phyloP scores from a whole-genome alignment of 2,888 invertebrate genomes.

The Urechis unicinctus region DNA sequence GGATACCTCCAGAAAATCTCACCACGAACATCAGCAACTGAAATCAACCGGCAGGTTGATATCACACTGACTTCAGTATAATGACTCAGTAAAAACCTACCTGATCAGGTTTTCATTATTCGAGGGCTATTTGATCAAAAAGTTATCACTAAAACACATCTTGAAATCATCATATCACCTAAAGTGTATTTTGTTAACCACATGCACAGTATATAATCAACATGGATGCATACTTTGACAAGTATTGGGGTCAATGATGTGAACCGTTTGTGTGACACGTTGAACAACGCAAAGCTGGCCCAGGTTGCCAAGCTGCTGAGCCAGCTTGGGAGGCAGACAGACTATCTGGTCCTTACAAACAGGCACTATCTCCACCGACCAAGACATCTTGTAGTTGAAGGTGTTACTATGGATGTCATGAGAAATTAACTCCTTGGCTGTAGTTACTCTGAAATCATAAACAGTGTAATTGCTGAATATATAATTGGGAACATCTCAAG shows the following conservation, averaged over 20 bases:
- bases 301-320: conserved; percentile 80
- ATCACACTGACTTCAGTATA: no score
- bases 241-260: conserved; percentile 79
- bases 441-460: conserved; percentile 59
- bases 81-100: no score
- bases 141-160: neutral
- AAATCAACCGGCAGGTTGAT: no score
- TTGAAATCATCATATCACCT: neutral
- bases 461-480: neutral
- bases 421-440: conserved; percentile 90
- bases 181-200: no score
- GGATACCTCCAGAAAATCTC: conserved; percentile 79
- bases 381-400: conserved; percentile 92
- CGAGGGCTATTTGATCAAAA: no score
- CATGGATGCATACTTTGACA: conserved; percentile 42
- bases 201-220: no score
- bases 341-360: conserved; percentile 78
- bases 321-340: conserved; percentile 78
- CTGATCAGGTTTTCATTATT: no score
- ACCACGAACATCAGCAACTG: conserved; percentile 77
- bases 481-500: neutral
- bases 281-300: conserved; percentile 80
- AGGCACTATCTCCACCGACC: conserved; percentile 88
- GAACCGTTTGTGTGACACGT: conserved; percentile 81
- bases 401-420: conserved; percentile 95